phyloP scores from a whole-genome alignment of 92 coral and sea anemone genomes.

The Siderastrea radians region DNA sequence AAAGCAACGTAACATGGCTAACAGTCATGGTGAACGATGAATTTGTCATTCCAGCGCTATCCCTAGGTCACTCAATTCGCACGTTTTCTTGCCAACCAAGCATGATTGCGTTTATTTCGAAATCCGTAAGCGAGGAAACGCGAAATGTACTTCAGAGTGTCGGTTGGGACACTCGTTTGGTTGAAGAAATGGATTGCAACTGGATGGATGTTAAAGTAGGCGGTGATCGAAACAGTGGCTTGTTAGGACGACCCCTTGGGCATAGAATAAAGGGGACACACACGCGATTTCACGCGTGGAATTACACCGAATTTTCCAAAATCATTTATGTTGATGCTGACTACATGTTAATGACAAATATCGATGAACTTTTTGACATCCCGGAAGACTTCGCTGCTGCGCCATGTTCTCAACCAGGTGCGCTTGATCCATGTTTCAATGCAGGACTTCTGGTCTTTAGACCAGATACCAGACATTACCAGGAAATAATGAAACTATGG shows the following conservation, averaged over 20 bases:
- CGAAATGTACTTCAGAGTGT: too few relatives aligned
- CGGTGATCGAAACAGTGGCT: background rate
- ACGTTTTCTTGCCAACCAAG: too few relatives aligned
- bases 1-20: background rate
- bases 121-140: too few relatives aligned
- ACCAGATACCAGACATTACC: constrained; percentile 36
- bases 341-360: constrained; percentile 70
- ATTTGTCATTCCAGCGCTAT: too few relatives aligned
- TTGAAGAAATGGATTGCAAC: too few relatives aligned
- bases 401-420: constrained; percentile 73
- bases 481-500: constrained; percentile 51
- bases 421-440: constrained; percentile 80
- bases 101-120: too few relatives aligned
- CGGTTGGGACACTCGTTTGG: too few relatives aligned
- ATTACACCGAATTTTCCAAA: constrained; percentile 73
- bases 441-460: constrained; percentile 72
- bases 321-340: constrained; percentile 82
- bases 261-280: constrained; percentile 77
- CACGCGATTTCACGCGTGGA: constrained; percentile 81
- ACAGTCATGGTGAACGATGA: background rate
- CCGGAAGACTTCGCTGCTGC: constrained; percentile 75
- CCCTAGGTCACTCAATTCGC: too few relatives aligned
- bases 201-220: too few relatives aligned
- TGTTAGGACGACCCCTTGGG: constrained; percentile 4
- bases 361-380: constrained; percentile 75